phyloP scores from a whole-genome alignment of 1,140 invertebrate genomes.

The Chrysomallon squamiferum region DNA sequence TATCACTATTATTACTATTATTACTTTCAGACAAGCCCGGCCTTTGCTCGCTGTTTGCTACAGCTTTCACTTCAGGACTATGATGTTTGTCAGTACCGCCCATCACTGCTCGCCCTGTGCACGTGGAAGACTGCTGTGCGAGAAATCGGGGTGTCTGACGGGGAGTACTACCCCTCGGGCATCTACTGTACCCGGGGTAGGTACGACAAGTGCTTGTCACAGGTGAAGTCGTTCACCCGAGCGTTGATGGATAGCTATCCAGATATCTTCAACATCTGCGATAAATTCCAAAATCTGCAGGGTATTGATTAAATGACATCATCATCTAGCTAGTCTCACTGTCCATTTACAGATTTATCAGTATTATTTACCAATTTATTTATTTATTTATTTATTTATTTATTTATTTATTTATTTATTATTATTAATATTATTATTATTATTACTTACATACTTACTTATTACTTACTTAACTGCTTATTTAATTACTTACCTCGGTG shows the following conservation, averaged over 20 bases:
- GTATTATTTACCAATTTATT: no score
- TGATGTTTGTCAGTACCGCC: constrained; percentile 32
- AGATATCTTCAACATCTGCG: constrained; percentile 27
- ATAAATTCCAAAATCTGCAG: constrained; percentile 29
- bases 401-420: no score
- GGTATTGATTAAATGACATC: constrained; percentile 24
- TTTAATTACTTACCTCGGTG: no score
- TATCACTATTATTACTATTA: no score
- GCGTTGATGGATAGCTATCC: constrained; percentile 29
- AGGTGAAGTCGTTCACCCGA: constrained; percentile 27
- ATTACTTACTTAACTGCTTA: no score
- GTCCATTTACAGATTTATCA: no score
- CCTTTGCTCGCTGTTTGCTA: constrained; percentile 28
- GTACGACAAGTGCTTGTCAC: constrained; percentile 24
- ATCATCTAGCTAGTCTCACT: no score
- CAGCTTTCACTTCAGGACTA: constrained; percentile 44
- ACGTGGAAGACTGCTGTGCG: constrained; percentile 34
- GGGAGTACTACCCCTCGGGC: constrained; percentile 26
- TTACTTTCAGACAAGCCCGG: constrained; percentile 38
- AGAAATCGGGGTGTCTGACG: constrained; percentile 19
- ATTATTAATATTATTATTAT: no score
- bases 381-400: no score
- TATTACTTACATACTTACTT: no score
- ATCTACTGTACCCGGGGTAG: constrained; percentile 20
- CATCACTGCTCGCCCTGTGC: constrained; percentile 41